These are phyloP conservation scores for Ianthella basta DNA, from an alignment of 37 sponge, comb jelly and placozoan species.

Conservation along the genomic window DNA sequence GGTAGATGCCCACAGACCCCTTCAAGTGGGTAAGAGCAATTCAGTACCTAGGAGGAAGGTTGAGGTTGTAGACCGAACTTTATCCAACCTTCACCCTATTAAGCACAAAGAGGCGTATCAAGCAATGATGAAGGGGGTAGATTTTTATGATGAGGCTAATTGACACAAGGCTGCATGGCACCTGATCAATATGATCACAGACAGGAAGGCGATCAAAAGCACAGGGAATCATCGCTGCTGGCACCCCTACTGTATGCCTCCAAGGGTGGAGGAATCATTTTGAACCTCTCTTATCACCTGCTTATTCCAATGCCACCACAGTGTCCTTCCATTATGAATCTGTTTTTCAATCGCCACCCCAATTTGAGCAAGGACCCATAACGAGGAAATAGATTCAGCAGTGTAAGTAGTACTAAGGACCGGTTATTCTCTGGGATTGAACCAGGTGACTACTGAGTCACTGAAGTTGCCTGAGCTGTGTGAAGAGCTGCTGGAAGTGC, in stretches of 20 bases:
- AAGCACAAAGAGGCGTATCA: neutral
- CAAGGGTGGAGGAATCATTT: neutral
- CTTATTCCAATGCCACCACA: neutral
- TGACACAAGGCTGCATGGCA: no score
- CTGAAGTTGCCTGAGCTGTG: neutral
- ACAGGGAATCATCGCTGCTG: neutral
- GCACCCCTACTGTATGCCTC: neutral
- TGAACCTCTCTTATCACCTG: neutral
- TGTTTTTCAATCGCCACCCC: neutral
- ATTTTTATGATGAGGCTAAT: no score
- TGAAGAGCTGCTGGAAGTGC: slow-evolving; percentile 10
- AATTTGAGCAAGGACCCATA: slow-evolving; percentile 1
- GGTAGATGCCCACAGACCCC: no score
- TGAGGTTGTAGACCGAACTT: no score
- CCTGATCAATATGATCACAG: neutral
- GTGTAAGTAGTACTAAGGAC: neutral
- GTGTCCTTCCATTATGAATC: neutral
- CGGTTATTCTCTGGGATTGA: neutral
- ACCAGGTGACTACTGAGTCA: no score
- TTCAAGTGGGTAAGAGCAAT: no score
- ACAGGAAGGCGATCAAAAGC: neutral
- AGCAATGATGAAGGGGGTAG: neutral
- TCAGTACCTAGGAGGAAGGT: no score
- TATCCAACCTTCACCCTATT: neutral
- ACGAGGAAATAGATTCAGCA: neutral